phyloP scores from a whole-genome alignment of 2,797 vertebrate genomes.

The Coluber constrictor region DNA sequence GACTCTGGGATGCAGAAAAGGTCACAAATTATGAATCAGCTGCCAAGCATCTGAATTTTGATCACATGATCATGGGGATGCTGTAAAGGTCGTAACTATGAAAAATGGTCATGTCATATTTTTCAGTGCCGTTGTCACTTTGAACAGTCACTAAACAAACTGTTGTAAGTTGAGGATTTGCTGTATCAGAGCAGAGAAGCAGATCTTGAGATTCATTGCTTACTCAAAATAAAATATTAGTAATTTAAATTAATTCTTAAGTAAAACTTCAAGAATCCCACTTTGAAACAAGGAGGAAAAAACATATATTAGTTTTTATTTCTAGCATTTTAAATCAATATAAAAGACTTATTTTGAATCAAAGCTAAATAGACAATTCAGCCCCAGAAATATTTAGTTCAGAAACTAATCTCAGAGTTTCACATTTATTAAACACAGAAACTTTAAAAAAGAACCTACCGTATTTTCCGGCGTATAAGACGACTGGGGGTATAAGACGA shows the following conservation, averaged over 20 bases:
- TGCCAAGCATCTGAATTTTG: background rate
- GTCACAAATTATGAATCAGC: no score
- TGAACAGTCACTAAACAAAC: background rate
- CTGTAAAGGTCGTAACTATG: background rate
- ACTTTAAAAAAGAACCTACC: background rate
- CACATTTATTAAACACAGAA: background rate
- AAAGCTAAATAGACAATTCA: background rate
- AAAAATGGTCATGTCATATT: background rate
- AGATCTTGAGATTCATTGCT: background rate
- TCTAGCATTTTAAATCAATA: background rate
- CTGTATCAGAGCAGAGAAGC: background rate
- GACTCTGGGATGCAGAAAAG: no score
- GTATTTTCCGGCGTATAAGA: no score
- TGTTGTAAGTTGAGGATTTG: background rate
- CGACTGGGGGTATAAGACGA: no score
- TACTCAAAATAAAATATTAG: background rate
- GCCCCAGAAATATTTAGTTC: background rate
- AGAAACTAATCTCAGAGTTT: background rate
- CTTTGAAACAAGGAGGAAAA: background rate
- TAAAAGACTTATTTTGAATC: background rate
- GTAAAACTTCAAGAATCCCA: background rate
- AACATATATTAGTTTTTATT: background rate
- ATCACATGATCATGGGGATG: background rate
- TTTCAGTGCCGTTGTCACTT: background rate
- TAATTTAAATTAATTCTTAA: background rate